Evolutionary conservation across 1,140 invertebrate species (phyloP).

Genomic region (Danaus melanippus): DNA sequence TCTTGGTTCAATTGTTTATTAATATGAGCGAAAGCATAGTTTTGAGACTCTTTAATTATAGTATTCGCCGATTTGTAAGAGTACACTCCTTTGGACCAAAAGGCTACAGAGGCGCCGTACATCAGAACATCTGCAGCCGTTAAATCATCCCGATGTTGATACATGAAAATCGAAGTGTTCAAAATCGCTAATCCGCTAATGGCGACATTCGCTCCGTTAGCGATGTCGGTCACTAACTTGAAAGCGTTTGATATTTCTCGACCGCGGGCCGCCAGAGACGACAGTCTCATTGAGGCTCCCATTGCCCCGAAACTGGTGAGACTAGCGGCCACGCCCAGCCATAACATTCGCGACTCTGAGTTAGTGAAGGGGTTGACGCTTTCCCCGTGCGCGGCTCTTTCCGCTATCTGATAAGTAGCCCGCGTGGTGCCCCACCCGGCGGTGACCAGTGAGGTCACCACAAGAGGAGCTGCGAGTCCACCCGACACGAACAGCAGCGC

Average conservation of each 20-base stretch:
- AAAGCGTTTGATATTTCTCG: constrained; percentile 26
- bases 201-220: constrained; percentile 25
- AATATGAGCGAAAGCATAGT: constrained; percentile 22
- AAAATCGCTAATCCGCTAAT: constrained; percentile 26
- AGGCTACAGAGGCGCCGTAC: constrained; percentile 27
- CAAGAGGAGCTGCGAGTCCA: constrained; percentile 24
- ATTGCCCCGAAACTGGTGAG: constrained; percentile 31
- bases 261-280: constrained; percentile 25
- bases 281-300: constrained; percentile 31
- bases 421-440: constrained; percentile 25
- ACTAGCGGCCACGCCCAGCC: constrained; percentile 32
- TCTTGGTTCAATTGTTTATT: constrained; percentile 21
- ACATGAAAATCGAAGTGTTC: constrained; percentile 23
- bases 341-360: constrained; percentile 30
- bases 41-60: constrained; percentile 26
- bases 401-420: constrained; percentile 22
- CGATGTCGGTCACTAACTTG: constrained; percentile 22
- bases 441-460: constrained; percentile 18
- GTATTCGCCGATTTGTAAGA: constrained; percentile 29
- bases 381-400: constrained; percentile 27
- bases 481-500: constrained; percentile 25
- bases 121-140: constrained; percentile 23
- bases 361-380: constrained; percentile 28
- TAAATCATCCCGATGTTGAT: constrained; percentile 21
- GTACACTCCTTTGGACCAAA: constrained; percentile 32